phyloP scores from a whole-genome alignment of 2,797 vertebrate species.

The Spinus pinus region DNA sequence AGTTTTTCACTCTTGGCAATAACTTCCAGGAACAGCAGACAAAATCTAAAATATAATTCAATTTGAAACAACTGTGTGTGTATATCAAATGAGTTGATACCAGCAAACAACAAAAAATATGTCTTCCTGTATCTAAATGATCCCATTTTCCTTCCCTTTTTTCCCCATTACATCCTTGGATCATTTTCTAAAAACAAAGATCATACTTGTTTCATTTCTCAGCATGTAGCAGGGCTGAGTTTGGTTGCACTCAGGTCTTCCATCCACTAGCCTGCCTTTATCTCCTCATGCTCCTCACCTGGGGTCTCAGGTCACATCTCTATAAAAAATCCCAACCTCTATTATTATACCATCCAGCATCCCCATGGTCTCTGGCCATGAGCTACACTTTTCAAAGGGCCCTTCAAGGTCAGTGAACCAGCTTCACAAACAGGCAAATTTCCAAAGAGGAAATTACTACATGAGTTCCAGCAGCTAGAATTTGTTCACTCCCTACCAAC shows the following conservation, averaged over 20 bases:
- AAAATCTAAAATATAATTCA: constrained; percentile 66
- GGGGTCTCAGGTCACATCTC: not conserved
- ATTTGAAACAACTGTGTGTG: constrained; percentile 29
- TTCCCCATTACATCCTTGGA: not conserved
- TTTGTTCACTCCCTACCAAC: not conserved
- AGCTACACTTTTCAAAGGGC: not conserved
- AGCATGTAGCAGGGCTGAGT: not conserved
- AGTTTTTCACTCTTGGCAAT: constrained; percentile 70
- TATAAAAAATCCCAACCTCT: not conserved
- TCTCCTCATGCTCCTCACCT: not conserved
- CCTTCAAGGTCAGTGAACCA: not conserved
- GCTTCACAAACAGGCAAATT: not conserved
- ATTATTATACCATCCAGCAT: not conserved
- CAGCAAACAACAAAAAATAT: constrained; percentile 47
- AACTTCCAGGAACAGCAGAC: constrained; percentile 52
- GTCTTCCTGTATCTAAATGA: constrained; percentile 13
- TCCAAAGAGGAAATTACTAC: not conserved
- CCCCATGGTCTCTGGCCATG: not conserved
- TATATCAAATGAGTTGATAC: constrained; percentile 53
- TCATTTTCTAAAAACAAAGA: not conserved
- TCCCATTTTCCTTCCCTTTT: not conserved
- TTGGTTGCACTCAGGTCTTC: not conserved
- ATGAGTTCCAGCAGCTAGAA: not conserved
- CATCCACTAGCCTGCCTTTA: not conserved
- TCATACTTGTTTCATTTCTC: not conserved